phyloP scores from a whole-genome alignment of 2,797 vertebrate species.

The Chelonia mydas region DNA sequence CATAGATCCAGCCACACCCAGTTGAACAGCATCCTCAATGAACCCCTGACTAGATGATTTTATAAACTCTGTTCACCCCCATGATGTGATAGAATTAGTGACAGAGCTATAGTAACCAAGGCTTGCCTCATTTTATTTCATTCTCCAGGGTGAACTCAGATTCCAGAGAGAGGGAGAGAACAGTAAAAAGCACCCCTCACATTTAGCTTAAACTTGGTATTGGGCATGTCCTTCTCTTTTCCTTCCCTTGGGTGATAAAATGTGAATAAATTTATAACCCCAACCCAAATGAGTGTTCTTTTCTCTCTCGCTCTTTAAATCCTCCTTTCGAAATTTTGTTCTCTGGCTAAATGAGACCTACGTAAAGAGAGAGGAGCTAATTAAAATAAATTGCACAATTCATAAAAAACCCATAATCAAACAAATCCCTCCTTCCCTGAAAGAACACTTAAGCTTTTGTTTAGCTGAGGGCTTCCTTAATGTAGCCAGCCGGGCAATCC shows the following conservation, averaged over 20 bases:
- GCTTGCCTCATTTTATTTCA: neutral
- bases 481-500: neutral
- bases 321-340: neutral
- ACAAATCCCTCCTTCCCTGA: neutral
- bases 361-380: conserved; percentile 37
- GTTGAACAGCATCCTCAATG: neutral
- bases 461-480: conserved; percentile 50
- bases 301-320: neutral
- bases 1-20: neutral
- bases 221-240: neutral
- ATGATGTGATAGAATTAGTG: neutral
- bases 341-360: conserved; percentile 1
- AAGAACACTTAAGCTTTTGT: conserved; percentile 22
- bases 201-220: neutral
- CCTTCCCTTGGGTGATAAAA: neutral
- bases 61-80: conserved; percentile 6
- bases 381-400: neutral
- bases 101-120: neutral
- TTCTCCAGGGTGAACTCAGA: neutral
- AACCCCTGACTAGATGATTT: neutral
- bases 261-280: neutral
- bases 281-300: neutral
- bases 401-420: neutral
- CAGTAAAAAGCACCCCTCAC: neutral
- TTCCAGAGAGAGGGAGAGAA: neutral